Conservation (phyloP, 2,797 vertebrate species). For the Eulemur rubriventer region DNA sequence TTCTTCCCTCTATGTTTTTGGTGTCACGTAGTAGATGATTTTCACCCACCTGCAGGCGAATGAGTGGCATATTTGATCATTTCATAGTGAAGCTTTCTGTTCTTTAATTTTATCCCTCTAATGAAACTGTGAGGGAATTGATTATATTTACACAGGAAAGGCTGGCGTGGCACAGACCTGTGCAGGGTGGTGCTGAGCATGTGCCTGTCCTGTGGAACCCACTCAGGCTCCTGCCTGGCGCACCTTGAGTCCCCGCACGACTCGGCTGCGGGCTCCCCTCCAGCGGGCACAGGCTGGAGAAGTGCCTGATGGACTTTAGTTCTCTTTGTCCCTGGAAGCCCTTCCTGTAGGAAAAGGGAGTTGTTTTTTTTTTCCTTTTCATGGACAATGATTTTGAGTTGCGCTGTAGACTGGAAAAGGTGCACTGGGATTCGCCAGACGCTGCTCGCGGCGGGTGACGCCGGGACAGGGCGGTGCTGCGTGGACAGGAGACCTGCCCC, state of each 20-base stretch:
- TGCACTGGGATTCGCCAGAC: fast-evolving
- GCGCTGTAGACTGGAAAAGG: fast-evolving
- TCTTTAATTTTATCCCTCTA: neutral
- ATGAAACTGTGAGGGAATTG: neutral
- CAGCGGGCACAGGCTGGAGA: neutral
- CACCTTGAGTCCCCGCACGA: neutral
- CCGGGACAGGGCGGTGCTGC: neutral
- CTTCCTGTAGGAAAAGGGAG: neutral
- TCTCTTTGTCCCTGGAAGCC: neutral
- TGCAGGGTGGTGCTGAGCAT: neutral
- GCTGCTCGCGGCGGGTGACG: neutral
- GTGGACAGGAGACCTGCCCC: neutral
- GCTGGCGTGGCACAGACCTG: neutral
- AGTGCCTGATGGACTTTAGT: no score
- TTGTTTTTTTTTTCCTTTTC: neutral
- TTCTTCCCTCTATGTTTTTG: neutral
- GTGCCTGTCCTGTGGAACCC: neutral
- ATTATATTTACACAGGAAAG: neutral
- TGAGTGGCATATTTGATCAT: neutral
- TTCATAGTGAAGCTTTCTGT: neutral
- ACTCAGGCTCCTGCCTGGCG: neutral
- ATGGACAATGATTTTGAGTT: neutral
- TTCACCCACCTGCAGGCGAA: neutral
- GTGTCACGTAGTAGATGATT: neutral
- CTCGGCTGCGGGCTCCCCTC: neutral